phyloP scores from a whole-genome alignment of 2,113 vertebrate species.

The Ondatra zibethicus region DNA sequence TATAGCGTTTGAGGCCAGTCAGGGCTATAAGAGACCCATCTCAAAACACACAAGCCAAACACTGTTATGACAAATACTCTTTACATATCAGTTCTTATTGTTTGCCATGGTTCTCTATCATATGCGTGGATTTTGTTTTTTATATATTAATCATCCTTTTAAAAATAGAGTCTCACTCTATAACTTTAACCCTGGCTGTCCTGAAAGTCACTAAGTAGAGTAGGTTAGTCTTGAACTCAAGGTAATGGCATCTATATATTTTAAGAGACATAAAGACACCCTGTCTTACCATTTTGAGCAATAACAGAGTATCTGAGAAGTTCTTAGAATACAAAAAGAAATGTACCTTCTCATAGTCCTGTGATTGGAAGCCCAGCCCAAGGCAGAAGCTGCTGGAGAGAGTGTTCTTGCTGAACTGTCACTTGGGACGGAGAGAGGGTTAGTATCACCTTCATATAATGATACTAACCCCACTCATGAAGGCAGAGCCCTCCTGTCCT shows the following conservation, averaged over 20 bases:
- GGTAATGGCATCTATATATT: constrained; percentile 10
- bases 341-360: neutral
- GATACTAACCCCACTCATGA: neutral
- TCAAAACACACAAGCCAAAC: neutral
- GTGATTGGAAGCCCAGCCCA: neutral
- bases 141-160: neutral
- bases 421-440: neutral
- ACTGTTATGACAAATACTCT: constrained; percentile 36
- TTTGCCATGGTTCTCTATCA: constrained; percentile 23
- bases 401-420: neutral
- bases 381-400: neutral
- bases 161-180: neutral
- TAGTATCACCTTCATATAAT: neutral
- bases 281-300: neutral
- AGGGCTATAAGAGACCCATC: neutral
- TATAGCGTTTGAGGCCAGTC: neutral
- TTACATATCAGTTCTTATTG: constrained; percentile 8
- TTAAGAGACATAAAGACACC: constrained; percentile 36
- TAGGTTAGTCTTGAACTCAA: constrained; percentile 16
- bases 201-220: neutral
- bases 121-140: constrained; percentile 13
- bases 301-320: neutral
- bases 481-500: neutral
- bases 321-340: neutral
- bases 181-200: too few relatives aligned